A percentile compares a stretch with the other conserved stretches of the same genome.
These are phyloP conservation scores for Stictonetta naevosa DNA, from an alignment of 2,113 vertebrate genomes.

Conservation along the genomic window DNA sequence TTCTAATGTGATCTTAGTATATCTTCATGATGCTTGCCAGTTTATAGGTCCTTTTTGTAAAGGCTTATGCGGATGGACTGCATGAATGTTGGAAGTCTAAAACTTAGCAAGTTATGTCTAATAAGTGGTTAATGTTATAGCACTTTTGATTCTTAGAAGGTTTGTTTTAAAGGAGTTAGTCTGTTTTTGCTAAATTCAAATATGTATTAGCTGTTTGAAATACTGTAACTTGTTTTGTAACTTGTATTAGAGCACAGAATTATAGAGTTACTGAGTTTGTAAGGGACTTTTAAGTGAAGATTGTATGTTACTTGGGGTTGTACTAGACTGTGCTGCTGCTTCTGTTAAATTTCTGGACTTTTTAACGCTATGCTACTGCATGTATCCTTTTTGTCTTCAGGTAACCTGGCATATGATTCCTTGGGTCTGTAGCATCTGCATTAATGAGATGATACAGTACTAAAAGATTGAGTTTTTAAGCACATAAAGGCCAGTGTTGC, in stretches of 20 bases:
- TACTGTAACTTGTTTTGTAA: neutral
- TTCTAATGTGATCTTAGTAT: neutral
- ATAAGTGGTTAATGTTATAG: neutral
- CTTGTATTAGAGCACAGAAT: neutral
- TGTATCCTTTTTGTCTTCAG: neutral
- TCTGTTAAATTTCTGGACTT: neutral
- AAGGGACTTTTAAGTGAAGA: neutral
- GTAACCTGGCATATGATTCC: neutral
- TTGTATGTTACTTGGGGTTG: too few relatives aligned
- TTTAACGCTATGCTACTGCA: neutral
- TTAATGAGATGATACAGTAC: neutral
- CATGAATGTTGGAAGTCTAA: neutral
- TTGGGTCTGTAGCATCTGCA: neutral
- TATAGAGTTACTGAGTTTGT: neutral
- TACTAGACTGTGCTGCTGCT: neutral
- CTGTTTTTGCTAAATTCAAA: neutral
- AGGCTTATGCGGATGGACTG: neutral
- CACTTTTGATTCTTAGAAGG: neutral
- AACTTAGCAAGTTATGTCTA: neutral
- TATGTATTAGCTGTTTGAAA: neutral
- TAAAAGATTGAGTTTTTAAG: neutral
- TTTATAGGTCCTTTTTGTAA: neutral
- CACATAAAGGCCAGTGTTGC: neutral
- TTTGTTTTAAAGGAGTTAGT: neutral
- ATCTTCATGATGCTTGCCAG: neutral